Percentiles rank a stretch among this genome's conserved stretches.
These are phyloP conservation scores for Pristionchus fissidentatus DNA, from an alignment of 2,888 invertebrate genomes.

Conservation along the genomic window DNA sequence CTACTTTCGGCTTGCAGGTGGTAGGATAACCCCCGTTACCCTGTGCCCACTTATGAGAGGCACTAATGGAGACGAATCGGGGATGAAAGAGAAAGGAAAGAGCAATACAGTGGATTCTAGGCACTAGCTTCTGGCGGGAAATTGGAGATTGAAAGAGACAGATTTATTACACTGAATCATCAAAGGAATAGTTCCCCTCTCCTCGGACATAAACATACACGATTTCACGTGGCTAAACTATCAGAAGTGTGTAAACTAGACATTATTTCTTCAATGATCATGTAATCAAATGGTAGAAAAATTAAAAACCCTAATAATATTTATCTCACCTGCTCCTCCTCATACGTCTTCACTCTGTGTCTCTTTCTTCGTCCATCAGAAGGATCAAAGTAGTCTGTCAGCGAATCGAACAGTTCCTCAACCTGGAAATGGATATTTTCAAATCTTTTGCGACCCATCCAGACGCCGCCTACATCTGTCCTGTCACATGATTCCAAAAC, in stretches of 20 bases:
- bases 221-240: too few species aligned
- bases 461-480: background rate
- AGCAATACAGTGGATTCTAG: too few species aligned
- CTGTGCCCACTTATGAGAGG: too few species aligned
- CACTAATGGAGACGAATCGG: too few species aligned
- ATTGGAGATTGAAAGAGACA: background rate
- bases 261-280: background rate
- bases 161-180: background rate
- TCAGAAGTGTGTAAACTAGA: background rate
- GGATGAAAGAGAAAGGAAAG: too few species aligned
- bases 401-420: slow-evolving; percentile 71
- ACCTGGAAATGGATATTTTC: slow-evolving; percentile 56
- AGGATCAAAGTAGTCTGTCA: slow-evolving; percentile 73
- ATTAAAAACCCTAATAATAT: too few species aligned
- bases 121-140: too few species aligned
- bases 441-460: background rate
- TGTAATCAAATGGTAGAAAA: background rate
- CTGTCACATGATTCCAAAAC: background rate
- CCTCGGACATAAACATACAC: background rate
- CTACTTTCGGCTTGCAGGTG: too few species aligned
- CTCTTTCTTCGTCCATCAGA: slow-evolving; percentile 59
- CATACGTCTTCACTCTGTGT: slow-evolving; percentile 54
- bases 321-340: slow-evolving; percentile 56
- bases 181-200: background rate
- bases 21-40: too few species aligned